Evolutionary conservation across 35 echinoderm and acorn worm genomes (phyloP), one percentile per base, ranked within the genome.

Genomic region (Apostichopus parvimensis): DNA sequence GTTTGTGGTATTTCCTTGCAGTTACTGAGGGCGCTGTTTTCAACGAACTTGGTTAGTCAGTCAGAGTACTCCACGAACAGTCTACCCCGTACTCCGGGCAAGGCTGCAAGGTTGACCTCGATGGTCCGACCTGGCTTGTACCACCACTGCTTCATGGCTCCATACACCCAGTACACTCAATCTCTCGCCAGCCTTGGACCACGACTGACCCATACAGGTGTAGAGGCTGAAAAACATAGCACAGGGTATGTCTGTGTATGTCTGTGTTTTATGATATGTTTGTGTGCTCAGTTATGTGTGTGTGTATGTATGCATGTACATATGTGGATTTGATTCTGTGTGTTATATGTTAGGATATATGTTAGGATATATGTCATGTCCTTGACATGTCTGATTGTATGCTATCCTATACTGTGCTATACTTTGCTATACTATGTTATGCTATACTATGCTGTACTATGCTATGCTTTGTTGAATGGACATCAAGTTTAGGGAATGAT

Each of bases 131-230:
- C 97, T 26, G 97, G 97, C 26, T 71, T 98, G 1, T 98, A 96
- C 58, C 97, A 98, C 78, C 92, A 95, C 79, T 96, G 94, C 88
- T 98, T 98, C 89, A 94, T 94, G 61, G 93, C 95, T 5, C 97
- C 97, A 6, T 98, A 96, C 87, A 98, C 97, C 7, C 97, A 98
- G 93, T 98, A 96, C 81, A 96, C 94, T 6, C 97, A 98, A 59
- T 98, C 93, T 6, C 76, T 98, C 53, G 92, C 93, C 53, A 90
- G 91, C 28, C 83, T 96, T 77, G 95, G 95, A 80, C 91, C 97
- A 6, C 92, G 93, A 57, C 83, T 94, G 14, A 87, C 91, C 9
- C 88, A 90, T 57, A 91, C 95, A 45, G 93, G 87, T 1, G 77
- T 89, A 57, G 97, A 98, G 53, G 20, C 94, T 90, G 97, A 98